These are phyloP conservation scores for Tragelaphus imberbis DNA, from an alignment of 2,113 vertebrate species.

Conservation along the genomic window DNA sequence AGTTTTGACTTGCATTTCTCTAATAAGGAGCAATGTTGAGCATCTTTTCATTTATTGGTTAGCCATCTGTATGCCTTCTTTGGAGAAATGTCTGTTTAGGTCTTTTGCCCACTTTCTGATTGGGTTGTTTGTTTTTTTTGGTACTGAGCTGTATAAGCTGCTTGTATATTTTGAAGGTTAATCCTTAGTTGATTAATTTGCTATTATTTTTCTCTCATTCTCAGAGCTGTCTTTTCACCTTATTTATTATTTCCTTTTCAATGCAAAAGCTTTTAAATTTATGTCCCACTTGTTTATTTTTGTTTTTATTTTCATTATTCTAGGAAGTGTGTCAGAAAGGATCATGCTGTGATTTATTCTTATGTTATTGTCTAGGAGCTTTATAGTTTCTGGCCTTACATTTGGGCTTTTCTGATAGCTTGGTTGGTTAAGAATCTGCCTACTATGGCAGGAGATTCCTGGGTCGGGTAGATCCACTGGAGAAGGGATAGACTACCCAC, in stretches of 20 bases:
- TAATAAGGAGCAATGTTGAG: neutral
- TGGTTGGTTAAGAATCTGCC: neutral
- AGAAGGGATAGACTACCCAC: neutral
- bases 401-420: neutral
- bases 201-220: neutral
- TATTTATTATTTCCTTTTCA: neutral
- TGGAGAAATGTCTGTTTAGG: neutral
- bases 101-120: neutral
- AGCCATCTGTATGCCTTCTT: neutral
- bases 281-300: neutral
- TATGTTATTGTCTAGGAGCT: neutral
- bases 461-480: rapidly evolving
- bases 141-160: neutral
- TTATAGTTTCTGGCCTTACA: neutral
- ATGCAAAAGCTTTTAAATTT: neutral
- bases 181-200: neutral
- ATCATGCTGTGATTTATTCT: neutral
- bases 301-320: neutral
- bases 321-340: neutral
- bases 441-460: neutral
- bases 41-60: neutral
- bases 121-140: neutral
- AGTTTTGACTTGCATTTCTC: neutral
- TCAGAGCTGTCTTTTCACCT: neutral
- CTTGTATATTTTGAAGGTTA: neutral